phyloP scores from a whole-genome alignment of 2,797 vertebrate species.

The Anguilla marmorata region DNA sequence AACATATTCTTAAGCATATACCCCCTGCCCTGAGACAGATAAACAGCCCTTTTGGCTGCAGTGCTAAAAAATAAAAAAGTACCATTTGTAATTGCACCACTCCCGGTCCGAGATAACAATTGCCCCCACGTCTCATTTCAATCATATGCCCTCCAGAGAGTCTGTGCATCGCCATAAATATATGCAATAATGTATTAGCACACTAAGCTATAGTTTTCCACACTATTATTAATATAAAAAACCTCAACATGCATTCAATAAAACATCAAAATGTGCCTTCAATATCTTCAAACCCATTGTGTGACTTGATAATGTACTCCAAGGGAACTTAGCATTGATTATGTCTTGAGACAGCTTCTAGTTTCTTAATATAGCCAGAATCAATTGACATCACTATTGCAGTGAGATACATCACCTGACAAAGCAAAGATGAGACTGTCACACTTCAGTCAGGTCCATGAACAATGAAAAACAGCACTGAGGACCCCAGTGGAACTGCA shows the following conservation, averaged over 20 bases:
- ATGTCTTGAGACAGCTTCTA: slow-evolving; percentile 72
- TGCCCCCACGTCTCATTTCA: no score
- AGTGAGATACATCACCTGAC: slow-evolving; percentile 65
- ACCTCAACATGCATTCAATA: neutral
- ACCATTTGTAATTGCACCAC: neutral
- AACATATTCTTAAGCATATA: neutral
- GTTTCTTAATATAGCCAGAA: slow-evolving; percentile 63
- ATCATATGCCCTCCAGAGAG: no score
- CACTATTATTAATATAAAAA: neutral
- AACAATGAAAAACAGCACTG: slow-evolving; percentile 66
- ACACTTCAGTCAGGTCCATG: slow-evolving; percentile 69
- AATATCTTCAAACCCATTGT: slow-evolving; percentile 50
- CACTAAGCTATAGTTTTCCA: neutral
- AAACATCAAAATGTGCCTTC: neutral
- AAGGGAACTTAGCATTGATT: slow-evolving; percentile 72
- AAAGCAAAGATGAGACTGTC: slow-evolving; percentile 62
- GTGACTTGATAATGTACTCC: slow-evolving; percentile 70
- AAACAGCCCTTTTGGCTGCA: neutral
- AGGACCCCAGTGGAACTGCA: slow-evolving; percentile 54
- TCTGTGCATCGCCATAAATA: neutral
- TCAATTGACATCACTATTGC: slow-evolving; percentile 82
- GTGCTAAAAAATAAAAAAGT: neutral
- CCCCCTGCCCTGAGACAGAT: neutral
- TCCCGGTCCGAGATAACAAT: neutral
- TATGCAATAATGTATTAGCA: neutral